Percentiles rank a stretch among this genome's conserved stretches.
phyloP scores from a whole-genome alignment of 2,888 invertebrate species.

The Orthosia gracilis region DNA sequence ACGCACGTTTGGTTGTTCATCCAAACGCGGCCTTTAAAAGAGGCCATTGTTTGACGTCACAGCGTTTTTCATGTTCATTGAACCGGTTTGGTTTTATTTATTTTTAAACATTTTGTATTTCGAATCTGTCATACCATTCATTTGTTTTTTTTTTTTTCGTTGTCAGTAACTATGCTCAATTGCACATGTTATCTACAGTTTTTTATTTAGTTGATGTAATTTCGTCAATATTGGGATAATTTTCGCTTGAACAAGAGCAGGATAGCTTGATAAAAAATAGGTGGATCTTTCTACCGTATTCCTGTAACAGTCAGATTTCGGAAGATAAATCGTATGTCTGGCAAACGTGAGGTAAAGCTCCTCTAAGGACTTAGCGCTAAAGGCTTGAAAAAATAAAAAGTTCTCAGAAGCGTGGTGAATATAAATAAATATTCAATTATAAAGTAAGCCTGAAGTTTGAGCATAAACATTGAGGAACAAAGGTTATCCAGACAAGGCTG shows the following conservation, averaged over 20 bases:
- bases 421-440: constrained; percentile 28
- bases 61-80: constrained; percentile 10
- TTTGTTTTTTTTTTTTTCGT: background rate
- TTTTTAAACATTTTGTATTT: constrained; percentile 4
- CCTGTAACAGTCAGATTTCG: constrained; percentile 18
- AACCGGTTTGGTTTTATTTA: constrained; percentile 2
- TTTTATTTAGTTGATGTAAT: background rate
- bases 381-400: constrained; percentile 19
- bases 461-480: background rate
- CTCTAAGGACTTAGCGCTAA: constrained; percentile 27
- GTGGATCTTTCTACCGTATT: background rate
- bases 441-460: background rate
- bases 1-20: constrained; percentile 9
- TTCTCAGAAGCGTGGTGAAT: background rate
- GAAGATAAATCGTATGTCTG: constrained; percentile 34
- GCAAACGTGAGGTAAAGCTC: constrained; percentile 37
- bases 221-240: background rate
- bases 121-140: background rate
- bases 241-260: background rate
- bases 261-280: constrained; percentile 10
- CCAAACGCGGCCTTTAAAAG: background rate
- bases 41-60: background rate
- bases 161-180: background rate
- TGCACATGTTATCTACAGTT: too few relatives aligned
- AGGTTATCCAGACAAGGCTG: background rate